A percentile compares a stretch with the other conserved stretches of the same genome.
Conservation (phyloP, 37 sponge, comb jelly and placozoan species). For the Ephydatia muelleri region DNA sequence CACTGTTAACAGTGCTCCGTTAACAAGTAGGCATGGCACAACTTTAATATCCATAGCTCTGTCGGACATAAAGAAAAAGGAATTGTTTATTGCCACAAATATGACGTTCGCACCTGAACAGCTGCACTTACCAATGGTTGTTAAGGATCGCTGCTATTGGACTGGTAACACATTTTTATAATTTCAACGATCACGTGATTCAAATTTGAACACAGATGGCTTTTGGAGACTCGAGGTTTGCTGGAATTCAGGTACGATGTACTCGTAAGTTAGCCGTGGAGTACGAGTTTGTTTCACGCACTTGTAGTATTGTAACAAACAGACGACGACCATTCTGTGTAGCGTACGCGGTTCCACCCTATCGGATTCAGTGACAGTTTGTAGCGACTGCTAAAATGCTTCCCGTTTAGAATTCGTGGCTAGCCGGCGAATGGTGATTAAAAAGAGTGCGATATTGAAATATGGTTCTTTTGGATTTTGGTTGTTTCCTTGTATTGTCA, state of each 20-base stretch:
- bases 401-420: not conserved
- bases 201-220: not conserved
- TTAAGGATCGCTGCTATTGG: not conserved
- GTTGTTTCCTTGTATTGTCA: not conserved
- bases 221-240: not conserved
- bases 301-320: not conserved
- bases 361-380: too few species aligned
- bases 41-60: too few species aligned
- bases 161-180: too few species aligned
- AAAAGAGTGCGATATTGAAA: not conserved
- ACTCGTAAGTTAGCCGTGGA: not conserved
- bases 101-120: too few species aligned
- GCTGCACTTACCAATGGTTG: too few species aligned
- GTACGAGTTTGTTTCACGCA: not conserved
- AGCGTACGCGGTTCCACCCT: not conserved
- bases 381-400: slow-evolving; percentile 1
- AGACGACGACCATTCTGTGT: not conserved
- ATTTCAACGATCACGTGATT: too few species aligned
- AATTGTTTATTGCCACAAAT: too few species aligned
- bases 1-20: too few species aligned
- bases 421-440: not conserved
- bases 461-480: not conserved
- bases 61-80: too few species aligned
- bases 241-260: not conserved
- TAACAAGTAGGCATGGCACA: too few species aligned